Percentiles rank a stretch among this genome's conserved stretches.
phyloP scores from a whole-genome alignment of 2,797 vertebrate species.

The Siniperca undulata region DNA sequence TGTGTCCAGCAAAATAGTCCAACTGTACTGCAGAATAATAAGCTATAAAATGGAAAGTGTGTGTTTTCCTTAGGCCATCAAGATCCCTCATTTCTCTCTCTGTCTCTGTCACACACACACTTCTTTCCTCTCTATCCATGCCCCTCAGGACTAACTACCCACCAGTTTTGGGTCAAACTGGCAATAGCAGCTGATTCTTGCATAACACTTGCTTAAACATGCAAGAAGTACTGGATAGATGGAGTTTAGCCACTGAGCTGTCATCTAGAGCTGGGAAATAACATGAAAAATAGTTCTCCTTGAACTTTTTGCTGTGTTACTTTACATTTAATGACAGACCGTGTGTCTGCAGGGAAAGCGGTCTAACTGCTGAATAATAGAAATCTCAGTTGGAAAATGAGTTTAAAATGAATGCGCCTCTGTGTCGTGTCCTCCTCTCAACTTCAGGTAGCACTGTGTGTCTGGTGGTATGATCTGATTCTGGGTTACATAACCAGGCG shows the following conservation, averaged over 20 bases:
- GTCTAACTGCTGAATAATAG: slow-evolving; percentile 44
- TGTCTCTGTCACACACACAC: neutral
- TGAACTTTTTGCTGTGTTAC: neutral
- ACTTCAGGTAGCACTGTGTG: slow-evolving; percentile 33
- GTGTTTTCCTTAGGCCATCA: neutral
- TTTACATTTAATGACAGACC: neutral
- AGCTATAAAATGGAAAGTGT: slow-evolving; percentile 23
- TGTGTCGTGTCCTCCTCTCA: slow-evolving; percentile 28
- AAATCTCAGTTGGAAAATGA: slow-evolving; percentile 44
- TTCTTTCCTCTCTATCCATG: neutral
- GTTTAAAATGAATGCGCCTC: slow-evolving; percentile 56
- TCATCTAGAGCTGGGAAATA: neutral
- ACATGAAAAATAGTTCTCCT: neutral
- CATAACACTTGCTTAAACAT: slow-evolving; percentile 18
- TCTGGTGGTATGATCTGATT: slow-evolving; percentile 27
- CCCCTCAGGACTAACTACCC: slow-evolving; percentile 29
- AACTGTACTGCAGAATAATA: neutral
- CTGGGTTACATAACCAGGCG: slow-evolving; percentile 31
- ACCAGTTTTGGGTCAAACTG: slow-evolving; percentile 36
- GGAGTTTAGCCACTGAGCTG: neutral
- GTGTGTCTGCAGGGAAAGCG: slow-evolving; percentile 14
- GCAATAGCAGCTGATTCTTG: slow-evolving; percentile 38
- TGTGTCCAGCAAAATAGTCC: neutral
- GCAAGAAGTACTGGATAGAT: neutral
- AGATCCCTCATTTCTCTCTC: neutral